Base-by-base conservation (phyloP, 1,140 invertebrate species). In the Cydia pomonella region DNA sequence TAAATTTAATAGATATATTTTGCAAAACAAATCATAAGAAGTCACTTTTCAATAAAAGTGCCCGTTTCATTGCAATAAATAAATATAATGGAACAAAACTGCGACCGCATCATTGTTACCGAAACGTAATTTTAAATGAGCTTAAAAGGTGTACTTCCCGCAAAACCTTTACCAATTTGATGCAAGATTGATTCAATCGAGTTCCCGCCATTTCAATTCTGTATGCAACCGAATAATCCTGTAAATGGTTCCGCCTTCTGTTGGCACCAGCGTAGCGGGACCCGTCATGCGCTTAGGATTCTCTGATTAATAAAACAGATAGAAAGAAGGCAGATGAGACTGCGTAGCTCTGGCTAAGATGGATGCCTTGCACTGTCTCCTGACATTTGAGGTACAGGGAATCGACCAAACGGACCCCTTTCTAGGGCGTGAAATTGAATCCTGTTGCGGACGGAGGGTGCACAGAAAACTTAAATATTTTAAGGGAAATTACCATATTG, bases 361-460 rank as follows among this genome's bases (percentile, higher is more conserved):
- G 87, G 89, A 75, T 82, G 84, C 80, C 84, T 88, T 84, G 79
- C 83, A 27, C 73, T 87, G 85, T 88, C 90, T 90, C 84, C 75
- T 89, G 89, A 88, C 85, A 82, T 91, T 89, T 88, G 84, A 88
- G 86, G 81, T 84, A 84, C 80, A 80, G 84, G 82, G 83, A 86
- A 88, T 86, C 85, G 82, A 73, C 86, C 79, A 85, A 88, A 82
- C 79, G 82, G 83, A 89, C 84, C 89, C 88, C 87, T 90, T 90
- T 88, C 86, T 83, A 83, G 81, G 85, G 89, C 88, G 88, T 92
- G 88, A 92, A 92, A 92, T 92, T 92, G 91, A 92, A 92, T 92
- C 90, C 87, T 92, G 91, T 92, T 91, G 86, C 85, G 88, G 89
- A 76, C 79, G 82, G 84, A 91, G 91, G 90, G 89, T 84, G 85